These are phyloP conservation scores for Ispidina picta DNA, from an alignment of 2,797 vertebrate genomes.

Conservation along the genomic window DNA sequence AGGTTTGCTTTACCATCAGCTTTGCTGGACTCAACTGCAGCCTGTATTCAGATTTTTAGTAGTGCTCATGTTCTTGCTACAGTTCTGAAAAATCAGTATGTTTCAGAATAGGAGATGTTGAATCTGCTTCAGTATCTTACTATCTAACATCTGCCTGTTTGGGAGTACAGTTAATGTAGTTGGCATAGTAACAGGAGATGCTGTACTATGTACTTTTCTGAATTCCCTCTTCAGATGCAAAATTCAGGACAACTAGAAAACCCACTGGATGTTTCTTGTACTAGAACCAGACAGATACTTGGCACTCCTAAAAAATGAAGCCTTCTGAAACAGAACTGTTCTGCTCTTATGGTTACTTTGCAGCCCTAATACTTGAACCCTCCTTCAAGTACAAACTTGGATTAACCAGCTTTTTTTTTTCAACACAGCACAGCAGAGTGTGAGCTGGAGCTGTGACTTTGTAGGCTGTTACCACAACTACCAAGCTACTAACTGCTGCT, in stretches of 20 bases:
- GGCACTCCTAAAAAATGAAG: neutral
- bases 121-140: neutral
- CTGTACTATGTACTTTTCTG: neutral
- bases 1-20: neutral
- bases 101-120: neutral
- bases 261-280: neutral
- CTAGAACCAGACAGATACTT: neutral
- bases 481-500: conserved; percentile 86
- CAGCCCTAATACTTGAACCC: neutral
- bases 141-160: neutral
- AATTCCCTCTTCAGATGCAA: neutral
- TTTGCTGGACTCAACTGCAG: neutral
- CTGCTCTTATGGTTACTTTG: neutral
- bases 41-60: neutral
- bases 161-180: neutral
- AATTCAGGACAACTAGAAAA: neutral
- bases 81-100: neutral
- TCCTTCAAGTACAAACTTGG: neutral
- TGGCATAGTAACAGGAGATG: neutral
- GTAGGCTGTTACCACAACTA: conserved; percentile 91
- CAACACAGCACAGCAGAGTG: conserved; percentile 71
- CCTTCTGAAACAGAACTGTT: neutral
- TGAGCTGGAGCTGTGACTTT: conserved; percentile 94
- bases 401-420: neutral
- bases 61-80: neutral